phyloP scores from a whole-genome alignment of 2,113 vertebrate genomes.

The Amphilophus citrinellus region DNA sequence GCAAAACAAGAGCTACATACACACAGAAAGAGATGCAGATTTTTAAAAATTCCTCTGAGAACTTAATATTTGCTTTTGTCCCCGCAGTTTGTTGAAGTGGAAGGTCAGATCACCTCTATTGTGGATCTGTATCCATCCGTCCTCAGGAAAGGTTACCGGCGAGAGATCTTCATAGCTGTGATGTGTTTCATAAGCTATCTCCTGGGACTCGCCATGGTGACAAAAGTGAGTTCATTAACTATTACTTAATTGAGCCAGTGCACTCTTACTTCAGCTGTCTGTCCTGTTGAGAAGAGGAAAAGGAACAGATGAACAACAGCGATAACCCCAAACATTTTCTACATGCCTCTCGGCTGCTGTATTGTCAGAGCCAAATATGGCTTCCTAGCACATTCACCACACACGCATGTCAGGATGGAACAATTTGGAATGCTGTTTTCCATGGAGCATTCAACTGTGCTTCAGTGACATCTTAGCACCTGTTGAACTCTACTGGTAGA shows the following conservation, averaged over 20 bases:
- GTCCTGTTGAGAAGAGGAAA: constrained; percentile 41
- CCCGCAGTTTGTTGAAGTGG: constrained; percentile 98
- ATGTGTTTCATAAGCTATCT: constrained; percentile 96
- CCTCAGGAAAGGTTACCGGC: constrained; percentile 98
- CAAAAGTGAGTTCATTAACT: constrained; percentile 86
- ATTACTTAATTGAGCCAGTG: not conserved
- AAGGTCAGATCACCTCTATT: constrained; percentile 99
- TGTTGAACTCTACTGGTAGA: constrained; percentile 74
- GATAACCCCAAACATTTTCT: constrained; percentile 55
- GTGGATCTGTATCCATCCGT: constrained; percentile 98
- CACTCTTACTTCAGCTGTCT: not conserved
- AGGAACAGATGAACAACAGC: constrained; percentile 23
- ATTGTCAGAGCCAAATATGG: constrained; percentile 68
- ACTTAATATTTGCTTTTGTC: constrained; percentile 56
- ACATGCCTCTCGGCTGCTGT: constrained; percentile 30
- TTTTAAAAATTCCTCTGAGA: constrained; percentile 9
- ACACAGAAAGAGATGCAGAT: constrained; percentile 34
- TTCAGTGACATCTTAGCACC: constrained; percentile 69
- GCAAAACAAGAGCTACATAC: constrained; percentile 44
- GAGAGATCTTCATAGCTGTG: constrained; percentile 98
- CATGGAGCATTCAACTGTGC: constrained; percentile 47
- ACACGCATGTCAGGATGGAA: constrained; percentile 59
- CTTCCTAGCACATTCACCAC: constrained; percentile 24
- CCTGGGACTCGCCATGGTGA: constrained; percentile 98
- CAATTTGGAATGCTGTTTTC: constrained; percentile 69